Evolutionary conservation across 2,888 invertebrate species (phyloP).

Genomic region (Disparrhopalites patrizii): DNA sequence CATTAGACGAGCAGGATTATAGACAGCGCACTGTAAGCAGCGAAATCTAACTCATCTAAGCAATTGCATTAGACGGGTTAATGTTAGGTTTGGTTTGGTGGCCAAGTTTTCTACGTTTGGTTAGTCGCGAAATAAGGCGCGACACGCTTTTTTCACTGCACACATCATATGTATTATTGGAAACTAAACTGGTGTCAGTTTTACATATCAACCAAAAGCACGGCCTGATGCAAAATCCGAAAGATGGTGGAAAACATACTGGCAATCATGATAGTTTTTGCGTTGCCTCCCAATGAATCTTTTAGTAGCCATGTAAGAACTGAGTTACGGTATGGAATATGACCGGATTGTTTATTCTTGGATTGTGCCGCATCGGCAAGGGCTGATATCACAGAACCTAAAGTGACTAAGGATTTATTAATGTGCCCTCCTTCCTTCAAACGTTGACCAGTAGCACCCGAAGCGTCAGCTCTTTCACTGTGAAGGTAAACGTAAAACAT

Average conservation of each 20-base stretch:
- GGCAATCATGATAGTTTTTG: constrained; percentile 88
- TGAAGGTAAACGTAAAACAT: constrained; percentile 30
- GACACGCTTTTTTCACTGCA: neutral
- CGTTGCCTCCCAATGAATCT: constrained; percentile 83
- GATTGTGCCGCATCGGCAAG: constrained; percentile 57
- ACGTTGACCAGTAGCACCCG: constrained; percentile 85
- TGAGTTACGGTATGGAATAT: constrained; percentile 81
- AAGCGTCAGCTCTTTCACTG: constrained; percentile 81
- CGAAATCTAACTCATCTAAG: too few species aligned
- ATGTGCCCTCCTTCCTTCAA: constrained; percentile 83
- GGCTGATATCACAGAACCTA: constrained; percentile 82
- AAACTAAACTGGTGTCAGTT: neutral
- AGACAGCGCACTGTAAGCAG: too few species aligned
- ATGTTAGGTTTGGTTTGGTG: too few species aligned
- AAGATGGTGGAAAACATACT: constrained; percentile 53
- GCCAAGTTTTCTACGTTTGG: neutral
- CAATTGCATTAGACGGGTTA: too few species aligned
- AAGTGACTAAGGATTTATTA: constrained; percentile 81
- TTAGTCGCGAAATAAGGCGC: neutral
- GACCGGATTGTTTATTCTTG: constrained; percentile 17
- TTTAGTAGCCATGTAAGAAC: constrained; percentile 83
- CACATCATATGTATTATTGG: neutral
- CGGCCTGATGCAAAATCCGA: too few species aligned
- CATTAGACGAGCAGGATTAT: too few species aligned
- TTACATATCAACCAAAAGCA: too few species aligned